Conservation (phyloP, 2,113 vertebrate genomes). For the Eptesicus fuscus region DNA sequence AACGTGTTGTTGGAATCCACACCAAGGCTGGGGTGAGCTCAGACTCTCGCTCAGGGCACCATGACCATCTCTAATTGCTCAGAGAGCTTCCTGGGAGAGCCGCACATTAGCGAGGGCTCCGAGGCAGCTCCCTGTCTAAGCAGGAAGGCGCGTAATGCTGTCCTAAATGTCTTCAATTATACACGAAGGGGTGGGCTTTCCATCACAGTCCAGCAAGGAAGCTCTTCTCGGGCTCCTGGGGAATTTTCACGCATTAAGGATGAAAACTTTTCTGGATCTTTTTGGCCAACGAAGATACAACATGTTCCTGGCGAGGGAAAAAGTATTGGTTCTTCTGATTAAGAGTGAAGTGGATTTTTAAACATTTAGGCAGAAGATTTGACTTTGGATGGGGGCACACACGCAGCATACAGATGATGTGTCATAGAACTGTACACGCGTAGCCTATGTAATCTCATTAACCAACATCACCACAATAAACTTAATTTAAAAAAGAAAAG, state of each 20-base stretch:
- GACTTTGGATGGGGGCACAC: not conserved
- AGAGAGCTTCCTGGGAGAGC: slow-evolving; percentile 49
- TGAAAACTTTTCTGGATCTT: slow-evolving; percentile 36
- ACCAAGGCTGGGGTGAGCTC: not conserved
- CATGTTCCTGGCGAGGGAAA: not conserved
- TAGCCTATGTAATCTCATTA: not conserved
- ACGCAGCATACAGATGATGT: not conserved
- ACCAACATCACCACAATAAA: not conserved
- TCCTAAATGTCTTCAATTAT: slow-evolving; percentile 58
- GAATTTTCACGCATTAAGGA: slow-evolving; percentile 49
- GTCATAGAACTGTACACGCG: not conserved
- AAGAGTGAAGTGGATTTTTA: not conserved
- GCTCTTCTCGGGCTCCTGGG: slow-evolving; percentile 37
- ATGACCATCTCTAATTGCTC: slow-evolving; percentile 59
- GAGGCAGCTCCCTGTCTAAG: not conserved
- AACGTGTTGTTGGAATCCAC: not conserved
- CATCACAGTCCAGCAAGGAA: not conserved
- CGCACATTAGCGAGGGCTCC: slow-evolving; percentile 33
- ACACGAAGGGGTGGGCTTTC: slow-evolving; percentile 43
- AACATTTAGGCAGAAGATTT: not conserved
- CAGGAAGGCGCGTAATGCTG: slow-evolving; percentile 43
- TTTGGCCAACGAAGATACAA: not conserved
- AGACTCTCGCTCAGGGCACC: not conserved
- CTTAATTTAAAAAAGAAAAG: not conserved
- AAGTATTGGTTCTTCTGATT: not conserved